These are phyloP conservation scores for Neuroscelio doddi DNA, from an alignment of 2,888 invertebrate genomes.

Conservation along the genomic window DNA sequence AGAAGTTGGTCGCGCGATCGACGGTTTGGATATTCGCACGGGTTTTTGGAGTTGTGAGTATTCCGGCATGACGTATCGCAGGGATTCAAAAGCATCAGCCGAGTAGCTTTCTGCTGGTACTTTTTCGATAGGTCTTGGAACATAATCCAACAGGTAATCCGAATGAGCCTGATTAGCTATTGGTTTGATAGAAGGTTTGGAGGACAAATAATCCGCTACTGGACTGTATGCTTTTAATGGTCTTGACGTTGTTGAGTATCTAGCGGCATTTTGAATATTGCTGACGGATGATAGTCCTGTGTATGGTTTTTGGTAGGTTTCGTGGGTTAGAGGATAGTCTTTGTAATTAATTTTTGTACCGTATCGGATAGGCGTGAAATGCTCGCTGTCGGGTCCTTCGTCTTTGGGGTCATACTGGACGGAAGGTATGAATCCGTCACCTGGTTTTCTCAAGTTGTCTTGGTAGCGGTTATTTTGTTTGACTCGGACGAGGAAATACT, in stretches of 20 bases:
- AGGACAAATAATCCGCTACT: slow-evolving; percentile 46
- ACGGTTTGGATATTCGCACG: slow-evolving; percentile 18
- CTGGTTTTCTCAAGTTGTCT: slow-evolving; percentile 30
- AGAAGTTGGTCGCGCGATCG: slow-evolving; percentile 37
- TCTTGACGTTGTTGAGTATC: slow-evolving; percentile 51
- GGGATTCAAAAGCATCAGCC: slow-evolving; percentile 51
- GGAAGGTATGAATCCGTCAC: slow-evolving; percentile 65
- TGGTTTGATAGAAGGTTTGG: slow-evolving; percentile 46
- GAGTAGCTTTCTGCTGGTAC: slow-evolving; percentile 18
- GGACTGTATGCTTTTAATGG: slow-evolving; percentile 51
- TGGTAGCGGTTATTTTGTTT: slow-evolving; percentile 25
- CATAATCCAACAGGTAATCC: slow-evolving; percentile 56
- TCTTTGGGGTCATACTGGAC: slow-evolving; percentile 66
- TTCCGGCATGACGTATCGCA: slow-evolving; percentile 54
- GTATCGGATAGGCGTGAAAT: slow-evolving; percentile 64
- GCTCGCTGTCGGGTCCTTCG: slow-evolving; percentile 51
- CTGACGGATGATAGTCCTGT: background rate
- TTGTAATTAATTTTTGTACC: slow-evolving; percentile 53
- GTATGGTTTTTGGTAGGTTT: background rate
- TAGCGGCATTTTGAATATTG: slow-evolving; percentile 3
- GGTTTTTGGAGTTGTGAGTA: slow-evolving; percentile 18
- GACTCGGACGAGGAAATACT: slow-evolving; percentile 23
- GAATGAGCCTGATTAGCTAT: slow-evolving; percentile 32
- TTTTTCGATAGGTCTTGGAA: slow-evolving; percentile 33
- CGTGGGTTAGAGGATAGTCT: slow-evolving; percentile 36